phyloP scores from a whole-genome alignment of 2,797 vertebrate genomes.

The Chelmon rostratus region DNA sequence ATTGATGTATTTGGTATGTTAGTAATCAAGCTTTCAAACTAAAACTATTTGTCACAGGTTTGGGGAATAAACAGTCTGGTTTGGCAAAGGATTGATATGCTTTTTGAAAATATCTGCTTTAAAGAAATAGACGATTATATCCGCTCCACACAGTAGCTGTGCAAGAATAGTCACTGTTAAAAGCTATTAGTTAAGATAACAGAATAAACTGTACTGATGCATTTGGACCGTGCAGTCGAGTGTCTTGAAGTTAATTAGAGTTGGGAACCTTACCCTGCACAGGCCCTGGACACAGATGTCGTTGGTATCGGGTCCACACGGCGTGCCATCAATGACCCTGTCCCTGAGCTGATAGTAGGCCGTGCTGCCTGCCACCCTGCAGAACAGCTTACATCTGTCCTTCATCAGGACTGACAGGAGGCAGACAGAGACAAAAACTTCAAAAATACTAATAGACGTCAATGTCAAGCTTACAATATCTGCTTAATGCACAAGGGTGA shows the following conservation, averaged over 20 bases:
- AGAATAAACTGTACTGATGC: not conserved
- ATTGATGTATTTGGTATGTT: constrained; percentile 41
- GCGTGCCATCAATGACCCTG: constrained; percentile 95
- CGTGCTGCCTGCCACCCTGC: constrained; percentile 95
- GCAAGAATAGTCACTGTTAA: not conserved
- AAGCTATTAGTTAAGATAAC: not conserved
- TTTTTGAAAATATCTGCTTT: constrained; percentile 23
- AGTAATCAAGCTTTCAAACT: constrained; percentile 48
- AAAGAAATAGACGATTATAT: constrained; percentile 18
- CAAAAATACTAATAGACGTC: not conserved
- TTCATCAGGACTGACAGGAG: constrained; percentile 93
- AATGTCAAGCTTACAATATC: not conserved
- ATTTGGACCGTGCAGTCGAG: not conserved
- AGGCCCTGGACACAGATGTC: constrained; percentile 99
- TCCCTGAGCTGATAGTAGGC: constrained; percentile 99
- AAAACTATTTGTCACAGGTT: constrained; percentile 36
- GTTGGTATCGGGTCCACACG: constrained; percentile 96
- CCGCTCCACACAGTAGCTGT: not conserved
- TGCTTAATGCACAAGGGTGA: not conserved
- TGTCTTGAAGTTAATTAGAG: not conserved
- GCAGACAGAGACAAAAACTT: constrained; percentile 7
- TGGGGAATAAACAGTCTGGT: constrained; percentile 30
- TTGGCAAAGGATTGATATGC: not conserved
- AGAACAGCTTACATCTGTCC: constrained; percentile 98
- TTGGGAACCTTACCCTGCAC: constrained; percentile 89